Base-by-base conservation (phyloP, 2,113 vertebrate species). In the Girardinichthys multiradiatus region DNA sequence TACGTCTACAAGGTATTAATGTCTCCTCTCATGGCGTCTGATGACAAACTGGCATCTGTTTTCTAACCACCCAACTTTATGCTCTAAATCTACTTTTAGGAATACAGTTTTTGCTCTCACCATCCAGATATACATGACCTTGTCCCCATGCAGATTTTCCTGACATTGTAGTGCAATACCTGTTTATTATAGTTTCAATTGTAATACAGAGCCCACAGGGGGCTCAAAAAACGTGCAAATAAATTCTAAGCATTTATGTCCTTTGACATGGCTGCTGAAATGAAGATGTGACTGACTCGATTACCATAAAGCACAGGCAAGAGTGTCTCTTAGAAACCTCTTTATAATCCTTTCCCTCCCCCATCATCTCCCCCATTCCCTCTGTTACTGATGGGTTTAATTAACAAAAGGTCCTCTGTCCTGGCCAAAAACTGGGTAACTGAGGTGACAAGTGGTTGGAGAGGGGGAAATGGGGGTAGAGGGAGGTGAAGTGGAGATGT, bases 351-450 rank as follows among this genome's bases (percentile, higher is more conserved):
- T 0, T 24, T 7, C 31, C 64, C 26, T 29, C 31, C 75, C 24
- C n/a, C 11, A 0, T 24, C 4, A 28, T 61, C 26, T 29, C 31
- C 75, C 24, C n/a, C 11, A 0, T 4, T 57, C 8, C 59, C 45
- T 70, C 58, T 42, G 1, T 89, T 90, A 91, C 84, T 92, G 90
- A 79, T 86, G 84, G 83, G 39, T 89, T 87, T 92, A 89, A 91
- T 91, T 91, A 90, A 89, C 83, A 85, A 79, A 71, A 57, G 78
- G 73, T 87, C 82, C 79, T 78, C 77, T 48, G 31, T 67, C 72
- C 77, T 62, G 48, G 78, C 69, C 42, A 19, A 24, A 70, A 89
- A 89, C 80, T 78, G 74, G 84, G 81, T 83, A 83, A 89, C 35
- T 11, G 74, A 79, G 63, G 75, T 80, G 72, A 69, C 27, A 30